These are phyloP conservation scores for Centroberyx gerrardi DNA, from an alignment of 2,797 vertebrate species.

Conservation along the genomic window DNA sequence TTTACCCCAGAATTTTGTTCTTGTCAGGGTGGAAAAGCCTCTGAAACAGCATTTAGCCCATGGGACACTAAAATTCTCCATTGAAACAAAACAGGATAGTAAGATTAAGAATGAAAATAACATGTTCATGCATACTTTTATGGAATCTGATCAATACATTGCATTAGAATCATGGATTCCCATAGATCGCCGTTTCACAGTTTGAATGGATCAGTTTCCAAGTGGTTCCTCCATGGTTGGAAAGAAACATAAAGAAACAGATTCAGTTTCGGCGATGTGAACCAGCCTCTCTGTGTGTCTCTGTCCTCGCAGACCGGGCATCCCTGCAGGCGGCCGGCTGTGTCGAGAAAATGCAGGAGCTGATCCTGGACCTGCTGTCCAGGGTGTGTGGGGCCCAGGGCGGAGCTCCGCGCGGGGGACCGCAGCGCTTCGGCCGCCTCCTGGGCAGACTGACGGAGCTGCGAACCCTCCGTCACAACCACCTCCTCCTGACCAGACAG, in stretches of 20 bases:
- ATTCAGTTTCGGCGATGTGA: not conserved
- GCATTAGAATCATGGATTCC: no score
- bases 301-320: constrained; percentile 73
- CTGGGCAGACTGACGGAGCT: constrained; percentile 94
- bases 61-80: no score
- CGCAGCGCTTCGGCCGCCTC: constrained; percentile 93
- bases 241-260: not conserved
- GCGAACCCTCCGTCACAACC: constrained; percentile 95
- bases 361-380: constrained; percentile 93
- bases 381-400: constrained; percentile 88
- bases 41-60: no score
- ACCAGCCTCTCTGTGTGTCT: constrained; percentile 10
- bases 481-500: constrained; percentile 84
- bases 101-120: no score
- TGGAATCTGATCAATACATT: no score
- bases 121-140: no score
- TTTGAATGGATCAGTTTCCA: not conserved
- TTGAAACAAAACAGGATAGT: no score
- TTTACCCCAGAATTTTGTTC: no score
- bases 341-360: constrained; percentile 95
- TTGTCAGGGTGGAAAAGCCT: no score
- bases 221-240: not conserved
- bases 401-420: constrained; percentile 82
- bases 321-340: constrained; percentile 76
- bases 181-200: no score